phyloP scores from a whole-genome alignment of 2,113 vertebrate species.

The Hydropotes inermis region DNA sequence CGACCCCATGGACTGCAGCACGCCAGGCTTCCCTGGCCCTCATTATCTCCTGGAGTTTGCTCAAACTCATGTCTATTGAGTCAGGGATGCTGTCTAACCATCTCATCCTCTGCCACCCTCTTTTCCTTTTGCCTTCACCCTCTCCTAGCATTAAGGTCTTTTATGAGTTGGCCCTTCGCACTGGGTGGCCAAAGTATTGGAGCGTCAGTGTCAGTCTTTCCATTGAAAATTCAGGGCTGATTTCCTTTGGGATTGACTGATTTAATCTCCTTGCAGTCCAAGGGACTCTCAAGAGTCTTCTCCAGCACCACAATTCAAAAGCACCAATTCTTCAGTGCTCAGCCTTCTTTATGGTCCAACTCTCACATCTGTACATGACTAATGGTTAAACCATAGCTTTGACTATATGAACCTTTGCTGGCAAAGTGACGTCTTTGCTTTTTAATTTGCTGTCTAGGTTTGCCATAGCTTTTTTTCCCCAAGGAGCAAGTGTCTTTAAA shows the following conservation, averaged over 20 bases:
- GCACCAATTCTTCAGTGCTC: neutral
- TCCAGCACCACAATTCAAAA: neutral
- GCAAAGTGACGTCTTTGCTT: neutral
- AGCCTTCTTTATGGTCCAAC: neutral
- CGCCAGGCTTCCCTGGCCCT: neutral
- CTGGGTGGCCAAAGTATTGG: neutral
- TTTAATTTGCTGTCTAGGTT: neutral
- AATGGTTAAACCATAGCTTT: neutral
- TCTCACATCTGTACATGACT: neutral
- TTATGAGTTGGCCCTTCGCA: neutral
- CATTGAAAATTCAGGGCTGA: neutral
- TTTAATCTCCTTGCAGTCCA: neutral
- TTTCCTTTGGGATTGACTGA: neutral
- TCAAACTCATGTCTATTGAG: neutral
- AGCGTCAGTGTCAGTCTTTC: neutral
- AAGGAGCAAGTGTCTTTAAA: neutral
- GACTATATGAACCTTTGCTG: neutral
- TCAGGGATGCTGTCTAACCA: neutral
- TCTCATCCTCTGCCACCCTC: neutral
- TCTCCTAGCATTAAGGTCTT: neutral
- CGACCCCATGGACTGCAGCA: neutral
- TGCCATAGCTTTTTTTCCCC: neutral
- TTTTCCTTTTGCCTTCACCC: neutral
- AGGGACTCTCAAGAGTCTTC: neutral
- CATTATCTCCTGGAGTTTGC: neutral